Evolutionary conservation across 2,113 vertebrate genomes (phyloP).

Genomic region (Camelus bactrianus): DNA sequence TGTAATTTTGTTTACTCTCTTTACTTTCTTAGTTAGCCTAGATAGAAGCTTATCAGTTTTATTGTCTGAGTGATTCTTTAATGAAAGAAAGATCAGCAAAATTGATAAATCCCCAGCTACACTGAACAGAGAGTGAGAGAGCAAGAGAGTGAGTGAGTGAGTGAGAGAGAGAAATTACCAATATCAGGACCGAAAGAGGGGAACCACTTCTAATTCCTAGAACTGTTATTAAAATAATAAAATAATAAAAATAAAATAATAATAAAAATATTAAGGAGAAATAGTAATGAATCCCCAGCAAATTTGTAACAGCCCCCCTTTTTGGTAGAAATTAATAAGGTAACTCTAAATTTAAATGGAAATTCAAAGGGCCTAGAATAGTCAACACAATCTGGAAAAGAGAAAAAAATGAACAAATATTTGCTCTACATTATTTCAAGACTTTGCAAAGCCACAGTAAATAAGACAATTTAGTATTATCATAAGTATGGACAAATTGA

Average conservation of each 20-base stretch:
- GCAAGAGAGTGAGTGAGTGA: too few species aligned
- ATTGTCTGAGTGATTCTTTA: not conserved
- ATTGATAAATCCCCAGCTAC: not conserved
- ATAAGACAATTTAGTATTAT: not conserved
- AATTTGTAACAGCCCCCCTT: not conserved
- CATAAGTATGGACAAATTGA: not conserved
- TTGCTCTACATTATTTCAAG: not conserved
- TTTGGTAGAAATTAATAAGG: not conserved
- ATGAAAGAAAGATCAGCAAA: not conserved
- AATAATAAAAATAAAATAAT: not conserved
- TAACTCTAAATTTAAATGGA: not conserved
- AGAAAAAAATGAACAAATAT: not conserved
- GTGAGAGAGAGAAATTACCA: not conserved
- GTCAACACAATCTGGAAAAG: not conserved
- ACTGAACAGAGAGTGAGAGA: not conserved
- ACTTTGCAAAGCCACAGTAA: not conserved
- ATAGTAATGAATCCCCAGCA: not conserved
- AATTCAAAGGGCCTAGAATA: not conserved
- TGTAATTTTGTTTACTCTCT: not conserved
- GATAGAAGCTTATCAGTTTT: not conserved
- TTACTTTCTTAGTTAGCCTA: not conserved
- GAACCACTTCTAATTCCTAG: not conserved
- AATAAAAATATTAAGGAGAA: not conserved
- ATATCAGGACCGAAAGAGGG: not conserved
- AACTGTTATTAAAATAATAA: not conserved